Evolutionary conservation across 2,113 vertebrate species (phyloP).

Genomic region (Malurus cyaneus): DNA sequence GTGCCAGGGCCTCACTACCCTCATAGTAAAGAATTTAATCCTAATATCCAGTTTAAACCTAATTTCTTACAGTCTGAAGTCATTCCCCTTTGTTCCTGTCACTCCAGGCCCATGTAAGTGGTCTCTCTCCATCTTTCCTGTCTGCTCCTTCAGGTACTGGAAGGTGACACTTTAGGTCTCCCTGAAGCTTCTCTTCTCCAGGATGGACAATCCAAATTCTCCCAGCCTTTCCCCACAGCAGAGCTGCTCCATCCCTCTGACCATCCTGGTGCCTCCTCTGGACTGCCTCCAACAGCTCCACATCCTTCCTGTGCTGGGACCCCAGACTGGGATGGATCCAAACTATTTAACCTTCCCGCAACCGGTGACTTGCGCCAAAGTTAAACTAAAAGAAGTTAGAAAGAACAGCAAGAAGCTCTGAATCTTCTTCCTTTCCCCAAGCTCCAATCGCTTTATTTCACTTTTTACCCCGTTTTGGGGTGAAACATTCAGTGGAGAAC

Average conservation of each 20-base stretch:
- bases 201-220: not conserved
- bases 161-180: too few species aligned
- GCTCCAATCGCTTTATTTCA: not conserved
- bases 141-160: not conserved
- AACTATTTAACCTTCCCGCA: not conserved
- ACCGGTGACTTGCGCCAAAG: not conserved
- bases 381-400: not conserved
- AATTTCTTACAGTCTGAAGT: not conserved
- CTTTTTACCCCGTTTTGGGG: not conserved
- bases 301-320: not conserved
- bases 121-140: not conserved
- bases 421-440: not conserved
- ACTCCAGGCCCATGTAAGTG: not conserved
- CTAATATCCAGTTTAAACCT: not conserved
- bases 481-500: not conserved
- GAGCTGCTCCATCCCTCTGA: not conserved
- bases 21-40: not conserved
- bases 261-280: not conserved
- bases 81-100: not conserved
- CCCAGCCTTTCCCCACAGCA: accelerated
- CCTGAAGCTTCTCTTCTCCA: not conserved
- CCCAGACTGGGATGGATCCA: not conserved
- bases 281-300: not conserved
- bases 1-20: not conserved
- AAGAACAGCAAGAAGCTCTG: not conserved